phyloP scores from a whole-genome alignment of 2,797 vertebrate species.

The Spea hammondii region DNA sequence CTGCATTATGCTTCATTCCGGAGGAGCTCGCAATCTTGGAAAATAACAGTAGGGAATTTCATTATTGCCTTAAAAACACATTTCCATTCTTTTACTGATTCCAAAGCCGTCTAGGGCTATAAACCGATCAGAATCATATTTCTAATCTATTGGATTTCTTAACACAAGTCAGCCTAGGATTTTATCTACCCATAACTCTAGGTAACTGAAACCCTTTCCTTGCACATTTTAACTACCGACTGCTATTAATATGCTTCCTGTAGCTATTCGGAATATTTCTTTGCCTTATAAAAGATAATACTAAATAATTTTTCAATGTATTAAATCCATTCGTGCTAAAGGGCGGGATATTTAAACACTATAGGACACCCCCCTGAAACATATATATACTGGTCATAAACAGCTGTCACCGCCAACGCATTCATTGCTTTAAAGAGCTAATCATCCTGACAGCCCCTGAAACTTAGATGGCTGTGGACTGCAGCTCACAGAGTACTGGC shows the following conservation, averaged over 20 bases:
- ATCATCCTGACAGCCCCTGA: no score
- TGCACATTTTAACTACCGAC: not conserved
- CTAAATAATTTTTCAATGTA: conserved; percentile 10
- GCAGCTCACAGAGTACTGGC: no score
- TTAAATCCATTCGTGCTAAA: conserved; percentile 1
- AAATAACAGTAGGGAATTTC: conserved; percentile 19
- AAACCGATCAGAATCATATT: conserved; percentile 31
- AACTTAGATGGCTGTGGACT: no score
- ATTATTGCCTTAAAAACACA: conserved; percentile 11
- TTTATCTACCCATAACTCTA: conserved; percentile 22
- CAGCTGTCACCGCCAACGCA: not conserved
- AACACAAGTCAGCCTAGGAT: conserved; percentile 7
- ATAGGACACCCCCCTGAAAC: not conserved
- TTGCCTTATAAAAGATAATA: conserved; percentile 3
- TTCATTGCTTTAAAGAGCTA: no score
- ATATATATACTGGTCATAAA: not conserved
- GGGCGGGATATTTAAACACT: not conserved
- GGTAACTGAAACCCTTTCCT: not conserved
- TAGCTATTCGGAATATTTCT: conserved; percentile 2
- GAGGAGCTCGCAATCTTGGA: conserved; percentile 16
- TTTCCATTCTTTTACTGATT: conserved; percentile 20
- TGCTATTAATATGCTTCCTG: conserved; percentile 5
- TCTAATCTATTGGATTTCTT: conserved; percentile 34
- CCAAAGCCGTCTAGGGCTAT: conserved; percentile 10
- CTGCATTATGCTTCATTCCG: conserved; percentile 12